Conservation (phyloP, 1,140 invertebrate species). For the Episyrphus balteatus region DNA sequence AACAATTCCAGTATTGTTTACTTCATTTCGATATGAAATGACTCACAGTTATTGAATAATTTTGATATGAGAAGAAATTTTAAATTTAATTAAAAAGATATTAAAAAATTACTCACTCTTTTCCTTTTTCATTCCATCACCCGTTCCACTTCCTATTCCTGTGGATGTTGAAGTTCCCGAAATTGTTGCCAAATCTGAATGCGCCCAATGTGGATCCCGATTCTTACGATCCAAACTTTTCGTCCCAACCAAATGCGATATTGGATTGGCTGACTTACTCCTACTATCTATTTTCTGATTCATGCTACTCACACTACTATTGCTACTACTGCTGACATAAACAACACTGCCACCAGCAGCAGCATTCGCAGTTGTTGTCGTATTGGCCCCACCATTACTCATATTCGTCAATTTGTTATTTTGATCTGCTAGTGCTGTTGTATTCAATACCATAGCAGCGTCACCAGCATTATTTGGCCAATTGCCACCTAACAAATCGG, state of each 20-base stretch:
- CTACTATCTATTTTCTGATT: constrained; percentile 2
- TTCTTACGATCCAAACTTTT: background rate
- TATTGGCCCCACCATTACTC: background rate
- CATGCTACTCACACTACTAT: constrained; percentile 1
- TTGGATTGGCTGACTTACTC: constrained; percentile 10
- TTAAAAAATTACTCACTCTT: background rate
- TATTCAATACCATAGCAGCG: constrained; percentile 16
- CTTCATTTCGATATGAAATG: no score
- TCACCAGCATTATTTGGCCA: constrained; percentile 30
- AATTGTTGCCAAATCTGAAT: background rate
- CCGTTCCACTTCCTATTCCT: background rate
- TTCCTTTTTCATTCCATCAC: constrained; percentile 1
- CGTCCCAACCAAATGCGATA: constrained; percentile 3
- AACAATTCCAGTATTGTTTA: no score
- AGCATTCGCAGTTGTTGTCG: background rate
- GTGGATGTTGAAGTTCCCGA: background rate
- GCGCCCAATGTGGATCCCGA: background rate
- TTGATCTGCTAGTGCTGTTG: constrained; percentile 6
- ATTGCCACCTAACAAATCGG: constrained; percentile 30
- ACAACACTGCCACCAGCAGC: background rate
- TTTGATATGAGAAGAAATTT: no score
- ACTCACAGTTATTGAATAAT: background rate
- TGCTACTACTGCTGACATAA: background rate
- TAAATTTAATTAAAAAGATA: background rate
- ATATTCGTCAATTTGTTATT: background rate